Percentiles rank a stretch among this genome's conserved stretches.
Evolutionary conservation across 2,888 invertebrate genomes (phyloP).

Genomic region (Entomobrya multifasciata): DNA sequence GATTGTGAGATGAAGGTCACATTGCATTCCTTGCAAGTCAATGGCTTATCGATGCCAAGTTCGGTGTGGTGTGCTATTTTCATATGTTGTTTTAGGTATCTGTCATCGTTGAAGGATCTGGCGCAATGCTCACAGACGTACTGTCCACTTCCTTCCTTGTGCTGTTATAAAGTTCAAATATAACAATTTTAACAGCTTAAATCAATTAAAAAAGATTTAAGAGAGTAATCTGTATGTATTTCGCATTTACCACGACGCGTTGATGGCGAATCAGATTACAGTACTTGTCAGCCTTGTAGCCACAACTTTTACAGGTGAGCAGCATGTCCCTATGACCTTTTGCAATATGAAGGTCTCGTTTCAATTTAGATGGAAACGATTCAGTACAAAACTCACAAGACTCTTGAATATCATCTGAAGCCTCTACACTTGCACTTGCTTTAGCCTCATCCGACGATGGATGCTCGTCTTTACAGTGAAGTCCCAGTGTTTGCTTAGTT

Average conservation of each 20-base stretch:
- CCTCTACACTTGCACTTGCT: too few species aligned
- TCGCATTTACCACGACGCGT: too few species aligned
- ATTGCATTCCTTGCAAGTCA: neutral
- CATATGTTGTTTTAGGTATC: neutral
- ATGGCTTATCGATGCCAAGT: slow-evolving; percentile 9
- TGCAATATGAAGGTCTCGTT: neutral
- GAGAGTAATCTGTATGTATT: too few species aligned
- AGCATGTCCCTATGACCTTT: neutral
- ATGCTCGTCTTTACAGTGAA: neutral
- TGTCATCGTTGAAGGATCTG: too few species aligned
- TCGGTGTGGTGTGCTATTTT: neutral
- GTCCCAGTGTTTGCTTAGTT: neutral
- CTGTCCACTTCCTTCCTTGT: too few species aligned
- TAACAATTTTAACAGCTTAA: too few species aligned
- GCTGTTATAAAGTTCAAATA: too few species aligned
- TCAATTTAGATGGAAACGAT: neutral
- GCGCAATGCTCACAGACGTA: too few species aligned
- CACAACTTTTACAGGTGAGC: slow-evolving; percentile 2
- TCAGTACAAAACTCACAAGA: neutral
- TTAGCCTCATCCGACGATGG: neutral
- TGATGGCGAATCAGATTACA: too few species aligned
- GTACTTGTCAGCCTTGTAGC: neutral
- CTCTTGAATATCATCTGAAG: neutral
- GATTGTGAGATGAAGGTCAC: neutral
- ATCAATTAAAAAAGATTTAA: too few species aligned